Evolutionary conservation across 1,140 invertebrate genomes (phyloP).

Genomic region (Tetramorium alpestre): DNA sequence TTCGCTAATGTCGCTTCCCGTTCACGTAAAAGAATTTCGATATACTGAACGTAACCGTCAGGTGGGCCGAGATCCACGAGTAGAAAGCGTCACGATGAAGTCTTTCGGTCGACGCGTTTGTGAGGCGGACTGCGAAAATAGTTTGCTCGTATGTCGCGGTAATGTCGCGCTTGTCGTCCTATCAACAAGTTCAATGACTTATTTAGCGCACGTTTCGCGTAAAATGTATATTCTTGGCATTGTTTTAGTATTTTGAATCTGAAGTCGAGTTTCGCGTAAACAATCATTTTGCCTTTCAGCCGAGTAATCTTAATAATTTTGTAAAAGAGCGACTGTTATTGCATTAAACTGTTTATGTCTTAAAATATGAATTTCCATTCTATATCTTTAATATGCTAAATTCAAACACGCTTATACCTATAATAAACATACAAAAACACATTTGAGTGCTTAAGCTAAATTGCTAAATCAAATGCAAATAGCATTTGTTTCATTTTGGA

Average conservation of each 20-base stretch:
- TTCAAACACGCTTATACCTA: neutral
- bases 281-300: neutral
- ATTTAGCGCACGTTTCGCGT: neutral
- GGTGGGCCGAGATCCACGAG: neutral
- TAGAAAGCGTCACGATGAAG: neutral
- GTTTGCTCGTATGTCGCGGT: neutral
- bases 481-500: constrained; percentile 27
- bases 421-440: neutral
- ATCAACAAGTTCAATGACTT: neutral
- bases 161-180: neutral
- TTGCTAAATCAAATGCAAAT: constrained; percentile 31
- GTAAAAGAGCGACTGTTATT: neutral
- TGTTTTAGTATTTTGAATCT: neutral
- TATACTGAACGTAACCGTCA: constrained; percentile 15
- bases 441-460: constrained; percentile 3
- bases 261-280: neutral
- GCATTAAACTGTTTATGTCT: neutral
- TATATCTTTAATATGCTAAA: neutral
- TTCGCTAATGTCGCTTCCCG: constrained; percentile 64
- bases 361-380: neutral
- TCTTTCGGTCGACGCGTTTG: neutral
- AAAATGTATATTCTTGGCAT: neutral
- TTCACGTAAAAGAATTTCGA: constrained; percentile 50
- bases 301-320: neutral
- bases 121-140: neutral